Percentiles rank a stretch among this genome's conserved stretches.
Conservation (phyloP, 2,888 invertebrate genomes). For the Malthinus flaveolus region DNA sequence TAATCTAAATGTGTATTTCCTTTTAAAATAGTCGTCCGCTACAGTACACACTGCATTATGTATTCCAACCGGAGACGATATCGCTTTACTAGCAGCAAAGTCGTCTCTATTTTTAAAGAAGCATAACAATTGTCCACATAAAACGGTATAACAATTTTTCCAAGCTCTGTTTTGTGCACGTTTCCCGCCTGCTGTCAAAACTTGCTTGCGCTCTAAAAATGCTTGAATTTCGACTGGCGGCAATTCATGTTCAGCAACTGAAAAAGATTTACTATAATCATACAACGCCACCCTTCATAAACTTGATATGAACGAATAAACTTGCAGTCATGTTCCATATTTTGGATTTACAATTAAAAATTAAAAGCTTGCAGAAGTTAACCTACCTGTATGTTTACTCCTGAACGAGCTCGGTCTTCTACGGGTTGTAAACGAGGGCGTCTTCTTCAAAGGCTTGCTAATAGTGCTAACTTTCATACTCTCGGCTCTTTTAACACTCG, state of each 20-base stretch:
- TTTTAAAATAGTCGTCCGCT: conserved; percentile 93
- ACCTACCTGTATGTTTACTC: conserved; percentile 63
- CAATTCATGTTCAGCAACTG: conserved; percentile 60
- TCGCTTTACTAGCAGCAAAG: conserved; percentile 85
- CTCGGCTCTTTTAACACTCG: conserved; percentile 79
- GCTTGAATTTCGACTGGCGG: conserved; percentile 94
- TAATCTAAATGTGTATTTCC: conserved; percentile 90
- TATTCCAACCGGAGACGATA: conserved; percentile 83
- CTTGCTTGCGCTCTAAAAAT: conserved; percentile 90
- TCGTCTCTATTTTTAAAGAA: conserved; percentile 97
- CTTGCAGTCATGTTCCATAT: too few species aligned
- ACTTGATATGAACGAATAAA: too few species aligned
- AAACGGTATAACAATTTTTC: conserved; percentile 92
- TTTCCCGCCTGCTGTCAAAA: conserved; percentile 90
- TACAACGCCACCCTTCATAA: too few species aligned
- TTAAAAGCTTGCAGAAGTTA: not conserved
- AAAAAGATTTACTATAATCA: not conserved
- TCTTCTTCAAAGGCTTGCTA: conserved; percentile 80
- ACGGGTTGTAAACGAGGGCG: conserved; percentile 93
- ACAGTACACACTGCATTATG: conserved; percentile 79
- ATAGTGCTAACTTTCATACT: conserved; percentile 77
- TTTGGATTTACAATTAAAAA: too few species aligned
- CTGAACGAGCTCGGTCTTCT: conserved; percentile 81
- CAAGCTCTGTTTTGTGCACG: conserved; percentile 94
- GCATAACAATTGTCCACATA: conserved; percentile 95